Evolutionary conservation across 2,888 invertebrate genomes (phyloP), one percentile per base, ranked within the genome.

Genomic region (Caenorhabditis sulstoni): DNA sequence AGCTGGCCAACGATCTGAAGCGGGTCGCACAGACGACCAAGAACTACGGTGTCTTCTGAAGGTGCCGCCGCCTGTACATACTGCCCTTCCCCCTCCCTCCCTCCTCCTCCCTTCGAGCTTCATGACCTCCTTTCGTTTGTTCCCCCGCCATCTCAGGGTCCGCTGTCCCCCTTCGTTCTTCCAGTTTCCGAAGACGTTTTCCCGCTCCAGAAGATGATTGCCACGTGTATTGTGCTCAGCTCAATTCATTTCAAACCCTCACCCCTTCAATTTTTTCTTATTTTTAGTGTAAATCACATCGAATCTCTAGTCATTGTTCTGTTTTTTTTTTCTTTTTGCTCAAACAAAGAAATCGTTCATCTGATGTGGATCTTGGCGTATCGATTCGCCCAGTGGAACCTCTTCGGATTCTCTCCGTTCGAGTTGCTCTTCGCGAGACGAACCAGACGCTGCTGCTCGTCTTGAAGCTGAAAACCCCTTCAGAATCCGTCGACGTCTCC

Each of bases 1-100:
- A 87, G 62, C 57, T 90, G 64, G 87, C 89, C 23, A 80, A 84
- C 50, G 90, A 90, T 71, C 81, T 89, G 62, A 88, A 89, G 65
- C 79, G 86, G 61, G 81, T 86, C 41, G 86, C 86, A 5, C 87
- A 87, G 61, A 82, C 83, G 20, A 88, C 88, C 35, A 88, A 88
- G 68, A 86, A 88, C 67, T 88, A 88, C 81, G 88, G 88, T 37
- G 84, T 88, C 59, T 87, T 88, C 71, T 88, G 77, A 77, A 11
- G 8, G 1, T 1, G 14, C 14, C 18, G 8, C 14, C 12, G 20
- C 44, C 18, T 58, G 58, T 58, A 44, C 23, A 58, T 41, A 44
- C 22, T 5, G 14, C 16, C 45, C n/a, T n/a, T n/a, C n/a, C n/a
- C n/a, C n/a, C n/a, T n/a, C n/a, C n/a, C n/a, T n/a, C n/a, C n/a